Evolutionary conservation across 2,113 vertebrate genomes (phyloP), one percentile per base, ranked within the genome.

Genomic region (Cebus imitator): DNA sequence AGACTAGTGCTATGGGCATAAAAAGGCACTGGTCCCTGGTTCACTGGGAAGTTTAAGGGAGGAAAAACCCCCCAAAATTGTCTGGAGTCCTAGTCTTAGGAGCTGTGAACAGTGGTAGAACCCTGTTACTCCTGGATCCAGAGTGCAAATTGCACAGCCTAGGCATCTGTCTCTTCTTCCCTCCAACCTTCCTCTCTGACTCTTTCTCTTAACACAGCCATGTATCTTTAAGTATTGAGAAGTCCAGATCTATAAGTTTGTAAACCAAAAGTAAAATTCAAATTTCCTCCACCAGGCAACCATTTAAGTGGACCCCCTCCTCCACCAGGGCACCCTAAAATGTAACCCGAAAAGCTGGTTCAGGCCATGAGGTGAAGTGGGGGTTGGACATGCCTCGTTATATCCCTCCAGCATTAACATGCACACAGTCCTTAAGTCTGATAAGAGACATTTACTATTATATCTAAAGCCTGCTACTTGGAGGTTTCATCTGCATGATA

Each of bases 151-250:
- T 37, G 10, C 4, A 17, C 0, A 79, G n/a, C 13, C 13, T 32
- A 7, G 0, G 8, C 18, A 23, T 35, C 4, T 37, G 2, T 10
- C 2, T 1, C 16, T 50, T 1, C n/a, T 40, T 68, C 48, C 35
- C n/a, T 75, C 8, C 4, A 66, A 48, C 3, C 21, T 75, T 45
- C 25, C 8, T 64, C 58, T 64, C 32, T n/a, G 52, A 27, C 30
- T 52, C 21, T 76, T 57, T 43, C n/a, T n/a, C 40, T 48, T 76
- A 86, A 72, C 7, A 8, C 3, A 64, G n/a, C 0, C 21, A 66
- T 14, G 1, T 21, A 55, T 25, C 12, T n/a, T 82, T 73, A 37
- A 48, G 21, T 50, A 52, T 37, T 16, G 48, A 61, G 13, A 88
- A 90, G 3, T 16, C 17, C 14, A 50, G 9, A 50, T n/a, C 25